These are phyloP conservation scores for Aphaenogaster rudis DNA, from an alignment of 1,140 invertebrate species.

Conservation along the genomic window DNA sequence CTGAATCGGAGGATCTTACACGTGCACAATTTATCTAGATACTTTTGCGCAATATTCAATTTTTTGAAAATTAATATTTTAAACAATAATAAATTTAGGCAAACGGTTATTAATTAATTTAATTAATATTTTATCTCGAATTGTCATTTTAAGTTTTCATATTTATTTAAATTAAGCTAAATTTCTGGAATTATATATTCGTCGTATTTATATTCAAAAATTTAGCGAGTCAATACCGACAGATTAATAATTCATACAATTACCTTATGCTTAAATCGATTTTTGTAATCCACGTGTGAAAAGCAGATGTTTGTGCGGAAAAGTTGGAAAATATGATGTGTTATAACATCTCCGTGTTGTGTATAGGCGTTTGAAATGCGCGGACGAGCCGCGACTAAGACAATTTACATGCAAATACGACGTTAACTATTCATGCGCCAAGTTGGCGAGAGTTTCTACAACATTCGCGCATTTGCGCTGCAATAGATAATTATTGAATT, in stretches of 20 bases:
- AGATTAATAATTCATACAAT: background rate
- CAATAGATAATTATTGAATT: constrained; percentile 9
- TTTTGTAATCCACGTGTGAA: background rate
- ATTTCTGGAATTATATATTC: background rate
- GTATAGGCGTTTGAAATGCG: background rate
- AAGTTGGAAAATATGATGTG: background rate
- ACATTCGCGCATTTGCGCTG: background rate
- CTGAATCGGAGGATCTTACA: background rate
- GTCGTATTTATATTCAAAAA: background rate
- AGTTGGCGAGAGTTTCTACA: background rate
- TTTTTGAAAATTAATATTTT: background rate
- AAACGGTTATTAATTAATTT: no score
- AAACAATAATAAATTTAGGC: no score
- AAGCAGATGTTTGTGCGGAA: background rate
- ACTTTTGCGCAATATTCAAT: background rate
- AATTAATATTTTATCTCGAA: background rate
- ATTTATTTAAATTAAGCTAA: background rate
- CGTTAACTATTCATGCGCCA: constrained; percentile 23
- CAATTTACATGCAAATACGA: constrained; percentile 49
- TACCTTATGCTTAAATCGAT: background rate
- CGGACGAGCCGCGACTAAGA: constrained; percentile 4
- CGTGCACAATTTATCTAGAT: background rate
- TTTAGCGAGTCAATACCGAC: background rate
- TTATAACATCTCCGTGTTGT: background rate
- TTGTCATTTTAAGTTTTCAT: background rate